Base-by-base conservation (phyloP, 2,113 vertebrate species). In the Xerus inauris region DNA sequence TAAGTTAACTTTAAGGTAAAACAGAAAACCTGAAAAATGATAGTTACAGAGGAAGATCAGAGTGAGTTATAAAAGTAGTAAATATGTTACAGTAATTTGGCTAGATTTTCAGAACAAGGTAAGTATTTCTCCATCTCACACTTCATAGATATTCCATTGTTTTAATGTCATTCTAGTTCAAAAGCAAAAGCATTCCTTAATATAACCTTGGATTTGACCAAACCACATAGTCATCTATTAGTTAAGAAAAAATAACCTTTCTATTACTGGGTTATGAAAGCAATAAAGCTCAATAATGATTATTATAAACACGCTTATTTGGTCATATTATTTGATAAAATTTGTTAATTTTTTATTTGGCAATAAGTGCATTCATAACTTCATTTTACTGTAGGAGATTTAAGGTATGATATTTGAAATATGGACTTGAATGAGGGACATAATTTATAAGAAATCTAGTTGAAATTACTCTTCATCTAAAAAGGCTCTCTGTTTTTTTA, bases 161-260 rank as follows among this genome's bases (percentile, higher is more conserved):
- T 42, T 91, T 24, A 62, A n/a, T n/a, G n/a, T 93, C 24, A 45
- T 73, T 54, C 17, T 35, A 62, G 1, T 62, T 91, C 11, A 42
- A 24, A 62, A 79, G 30, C 11, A 42, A 24, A 62, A 79, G 30
- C 12, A 0, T 64, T 54, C 16, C 26, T 86, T 64, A 64, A 35
- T 73, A 20, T 51, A 80, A 91, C 6, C 20, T 47, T 79, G 65
- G 22, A 9, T 2, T 77, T 67, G 17, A 72, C 3, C 47, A 87
- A 96, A 82, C 30, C 7, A 20, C 59, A n/a, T 20, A 35, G 83
- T 69, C 1, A 8, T 87, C 26, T 54, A n/a, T 13, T 20, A 79
- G 28, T 95, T 93, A 94, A 47, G 22, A 77, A 97, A 97, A 86
- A 64, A 77, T 30, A 35, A 45, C 1, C 1, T 82, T 88, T 84